phyloP scores from a whole-genome alignment of 1,140 invertebrate genomes.

The Fopius arisanus region DNA sequence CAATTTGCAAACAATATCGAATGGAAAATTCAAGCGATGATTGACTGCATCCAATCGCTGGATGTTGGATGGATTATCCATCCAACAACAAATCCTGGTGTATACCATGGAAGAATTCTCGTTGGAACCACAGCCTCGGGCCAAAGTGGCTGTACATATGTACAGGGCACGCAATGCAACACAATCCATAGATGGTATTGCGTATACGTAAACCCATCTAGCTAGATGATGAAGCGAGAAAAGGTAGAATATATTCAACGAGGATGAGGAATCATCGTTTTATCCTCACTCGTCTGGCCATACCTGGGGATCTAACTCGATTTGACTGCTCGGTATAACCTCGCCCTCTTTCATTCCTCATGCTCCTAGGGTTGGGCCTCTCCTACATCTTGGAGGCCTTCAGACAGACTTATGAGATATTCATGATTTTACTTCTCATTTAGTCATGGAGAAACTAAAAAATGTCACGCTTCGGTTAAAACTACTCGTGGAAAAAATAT shows the following conservation, averaged over 20 bases:
- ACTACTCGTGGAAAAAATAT: too few relatives aligned
- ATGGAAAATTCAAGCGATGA: neutral
- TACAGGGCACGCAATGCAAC: constrained; percentile 39
- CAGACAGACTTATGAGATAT: constrained; percentile 27
- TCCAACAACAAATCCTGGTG: too few relatives aligned
- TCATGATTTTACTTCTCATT: constrained; percentile 17
- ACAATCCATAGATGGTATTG: constrained; percentile 45
- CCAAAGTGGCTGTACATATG: constrained; percentile 38
- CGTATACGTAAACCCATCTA: neutral
- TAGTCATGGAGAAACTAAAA: neutral
- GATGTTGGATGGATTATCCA: too few relatives aligned
- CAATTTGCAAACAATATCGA: too few relatives aligned
- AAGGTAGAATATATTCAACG: neutral
- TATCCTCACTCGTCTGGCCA: constrained; percentile 1
- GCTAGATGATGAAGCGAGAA: constrained; percentile 3
- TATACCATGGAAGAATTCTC: neutral
- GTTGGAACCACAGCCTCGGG: constrained; percentile 17
- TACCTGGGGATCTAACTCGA: constrained; percentile 3
- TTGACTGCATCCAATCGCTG: neutral
- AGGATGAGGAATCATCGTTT: neutral
- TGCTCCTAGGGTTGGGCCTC: neutral
- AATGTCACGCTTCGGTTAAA: too few relatives aligned
- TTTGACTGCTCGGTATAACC: neutral
- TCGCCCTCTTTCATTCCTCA: constrained; percentile 7
- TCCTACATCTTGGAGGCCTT: constrained; percentile 16